Percentiles rank a stretch among this genome's conserved stretches.
Conservation (phyloP, 2,113 vertebrate genomes). For the Emydocephalus ijimae region DNA sequence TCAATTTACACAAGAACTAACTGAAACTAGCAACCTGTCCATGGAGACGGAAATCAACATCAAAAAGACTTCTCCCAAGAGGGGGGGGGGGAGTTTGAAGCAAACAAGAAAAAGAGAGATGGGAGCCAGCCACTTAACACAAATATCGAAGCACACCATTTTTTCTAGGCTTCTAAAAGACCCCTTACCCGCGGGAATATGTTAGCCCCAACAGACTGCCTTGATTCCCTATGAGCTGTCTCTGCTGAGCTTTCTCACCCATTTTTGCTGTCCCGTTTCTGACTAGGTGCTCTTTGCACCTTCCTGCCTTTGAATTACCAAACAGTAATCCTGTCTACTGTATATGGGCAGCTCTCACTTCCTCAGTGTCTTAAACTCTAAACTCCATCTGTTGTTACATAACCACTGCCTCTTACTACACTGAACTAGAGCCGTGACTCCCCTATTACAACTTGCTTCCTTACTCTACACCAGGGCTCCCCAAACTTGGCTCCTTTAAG, state of each 20-base stretch:
- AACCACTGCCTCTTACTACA: neutral
- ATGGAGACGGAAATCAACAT: constrained; percentile 29
- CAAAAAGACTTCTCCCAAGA: constrained; percentile 39
- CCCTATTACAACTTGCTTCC: neutral
- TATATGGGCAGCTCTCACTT: neutral
- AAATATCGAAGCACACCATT: neutral
- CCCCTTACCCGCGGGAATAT: neutral
- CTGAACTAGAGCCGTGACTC: neutral
- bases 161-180: neutral
- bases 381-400: neutral
- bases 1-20: constrained; percentile 59
- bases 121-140: neutral
- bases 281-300: neutral
- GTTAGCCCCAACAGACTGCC: neutral
- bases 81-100: neutral
- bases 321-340: too few relatives aligned
- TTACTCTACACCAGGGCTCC: neutral
- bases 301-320: neutral
- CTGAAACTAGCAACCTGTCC: constrained; percentile 54
- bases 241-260: neutral
- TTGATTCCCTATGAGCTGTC: neutral
- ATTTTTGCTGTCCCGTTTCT: neutral
- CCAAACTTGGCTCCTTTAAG: too few relatives aligned
- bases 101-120: constrained; percentile 18
- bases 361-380: neutral